A percentile compares a stretch with the other conserved stretches of the same genome.
phyloP scores from a whole-genome alignment of 2,888 invertebrate species.

The Agapostemon virescens region DNA sequence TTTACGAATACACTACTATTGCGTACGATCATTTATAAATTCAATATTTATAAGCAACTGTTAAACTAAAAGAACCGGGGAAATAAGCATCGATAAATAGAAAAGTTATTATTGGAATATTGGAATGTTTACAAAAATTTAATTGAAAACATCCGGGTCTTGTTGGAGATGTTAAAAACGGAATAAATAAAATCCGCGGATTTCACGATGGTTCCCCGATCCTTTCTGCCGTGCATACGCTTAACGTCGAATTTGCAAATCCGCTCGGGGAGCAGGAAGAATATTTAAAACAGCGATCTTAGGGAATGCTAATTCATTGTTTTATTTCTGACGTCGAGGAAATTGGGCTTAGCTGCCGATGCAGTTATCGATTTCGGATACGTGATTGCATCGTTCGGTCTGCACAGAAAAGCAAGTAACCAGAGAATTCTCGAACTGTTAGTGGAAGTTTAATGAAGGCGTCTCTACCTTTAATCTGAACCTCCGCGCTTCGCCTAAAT shows the following conservation, averaged over 20 bases:
- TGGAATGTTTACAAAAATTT: background rate
- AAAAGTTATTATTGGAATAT: background rate
- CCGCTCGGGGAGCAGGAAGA: background rate
- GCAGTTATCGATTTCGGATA: conserved; percentile 53
- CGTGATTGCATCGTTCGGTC: conserved; percentile 19
- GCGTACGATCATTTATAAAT: background rate
- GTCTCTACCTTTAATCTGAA: conserved; percentile 13
- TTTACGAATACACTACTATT: background rate
- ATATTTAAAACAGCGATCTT: conserved; percentile 27
- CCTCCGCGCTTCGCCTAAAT: background rate
- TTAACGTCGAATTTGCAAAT: background rate
- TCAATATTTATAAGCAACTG: background rate
- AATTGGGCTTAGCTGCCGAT: conserved; percentile 8
- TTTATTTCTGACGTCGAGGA: conserved; percentile 31
- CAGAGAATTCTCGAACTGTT: conserved; percentile 22
- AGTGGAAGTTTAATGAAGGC: conserved; percentile 16
- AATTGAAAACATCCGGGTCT: background rate
- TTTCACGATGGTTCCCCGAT: background rate
- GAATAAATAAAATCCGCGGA: background rate
- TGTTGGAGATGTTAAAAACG: background rate
- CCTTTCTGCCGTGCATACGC: background rate
- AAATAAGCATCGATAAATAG: background rate
- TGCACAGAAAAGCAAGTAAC: conserved; percentile 30
- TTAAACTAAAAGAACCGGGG: background rate
- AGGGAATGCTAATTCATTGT: conserved; percentile 28